These are phyloP conservation scores for Sapajus apella DNA, from an alignment of 2,113 vertebrate species.

Conservation along the genomic window DNA sequence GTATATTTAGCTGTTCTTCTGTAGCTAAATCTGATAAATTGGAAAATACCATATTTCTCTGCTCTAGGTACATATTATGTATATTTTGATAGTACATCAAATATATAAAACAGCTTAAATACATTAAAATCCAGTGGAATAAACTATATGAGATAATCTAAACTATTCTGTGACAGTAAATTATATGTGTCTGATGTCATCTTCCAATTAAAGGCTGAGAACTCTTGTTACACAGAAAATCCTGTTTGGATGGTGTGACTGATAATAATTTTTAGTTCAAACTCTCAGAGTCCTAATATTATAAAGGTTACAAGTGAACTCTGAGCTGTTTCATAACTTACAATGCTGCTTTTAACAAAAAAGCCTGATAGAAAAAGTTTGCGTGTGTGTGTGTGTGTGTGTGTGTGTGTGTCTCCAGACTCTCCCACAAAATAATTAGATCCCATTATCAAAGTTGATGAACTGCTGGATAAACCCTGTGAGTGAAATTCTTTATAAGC, in stretches of 20 bases:
- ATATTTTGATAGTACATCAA: slow-evolving; percentile 24
- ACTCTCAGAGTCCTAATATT: neutral
- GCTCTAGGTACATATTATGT: neutral
- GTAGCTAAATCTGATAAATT: neutral
- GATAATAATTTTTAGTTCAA: neutral
- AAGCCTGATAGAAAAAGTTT: neutral
- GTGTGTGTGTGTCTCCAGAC: neutral
- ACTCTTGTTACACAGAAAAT: neutral
- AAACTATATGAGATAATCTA: neutral
- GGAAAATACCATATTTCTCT: neutral
- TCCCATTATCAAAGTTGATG: slow-evolving; percentile 57
- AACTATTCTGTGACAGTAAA: neutral
- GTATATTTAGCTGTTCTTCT: neutral
- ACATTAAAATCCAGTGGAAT: slow-evolving; percentile 5
- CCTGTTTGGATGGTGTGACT: slow-evolving; percentile 3
- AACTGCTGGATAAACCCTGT: slow-evolving; percentile 29
- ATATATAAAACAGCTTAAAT: neutral
- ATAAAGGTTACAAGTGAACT: neutral
- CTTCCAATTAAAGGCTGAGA: neutral
- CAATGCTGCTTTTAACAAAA: neutral
- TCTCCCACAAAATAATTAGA: slow-evolving; percentile 23
- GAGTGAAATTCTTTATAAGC: slow-evolving; percentile 8
- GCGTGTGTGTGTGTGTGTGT: too few relatives aligned
- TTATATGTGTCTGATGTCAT: neutral
- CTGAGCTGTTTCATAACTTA: neutral